A percentile compares a stretch with the other conserved stretches of the same genome.
Evolutionary conservation across 30 jellyfish, hydroid and myxozoan species (phyloP).

Genomic region (Pelagia noctiluca): DNA sequence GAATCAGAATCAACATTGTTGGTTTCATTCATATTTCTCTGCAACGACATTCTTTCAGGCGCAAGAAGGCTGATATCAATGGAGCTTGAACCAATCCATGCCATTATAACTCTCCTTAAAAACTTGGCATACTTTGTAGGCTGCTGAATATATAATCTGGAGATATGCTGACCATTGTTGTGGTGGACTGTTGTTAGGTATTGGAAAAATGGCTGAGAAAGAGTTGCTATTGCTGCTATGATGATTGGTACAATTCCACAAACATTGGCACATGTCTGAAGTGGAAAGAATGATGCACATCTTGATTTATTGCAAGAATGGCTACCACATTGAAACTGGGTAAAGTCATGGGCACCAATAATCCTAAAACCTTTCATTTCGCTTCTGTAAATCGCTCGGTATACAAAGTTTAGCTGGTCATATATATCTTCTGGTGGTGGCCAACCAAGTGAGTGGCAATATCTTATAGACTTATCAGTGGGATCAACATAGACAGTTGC

Average conservation of each 20-base stretch:
- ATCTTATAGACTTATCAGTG: background rate
- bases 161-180: background rate
- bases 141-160: conserved; percentile 7
- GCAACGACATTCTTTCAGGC: background rate
- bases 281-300: background rate
- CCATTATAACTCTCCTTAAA: background rate
- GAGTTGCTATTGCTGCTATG: conserved; percentile 3
- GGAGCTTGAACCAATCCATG: conserved; percentile 12
- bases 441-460: background rate
- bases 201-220: conserved; percentile 12
- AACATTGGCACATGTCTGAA: conserved; percentile 2
- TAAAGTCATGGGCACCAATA: background rate
- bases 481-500: background rate
- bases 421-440: background rate
- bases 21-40: background rate
- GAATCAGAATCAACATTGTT: conserved; percentile 4
- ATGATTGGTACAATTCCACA: conserved; percentile 3
- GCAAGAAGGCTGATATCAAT: conserved; percentile 26
- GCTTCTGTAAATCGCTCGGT: background rate
- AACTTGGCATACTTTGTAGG: conserved; percentile 8
- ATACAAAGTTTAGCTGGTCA: background rate
- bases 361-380: background rate
- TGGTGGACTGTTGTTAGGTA: conserved; percentile 3
- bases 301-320: background rate
- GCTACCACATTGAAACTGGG: conserved; percentile 2